Percentiles rank a stretch among this genome's conserved stretches.
Conservation (phyloP, 2,113 vertebrate species). For the Myotis lucifugus region DNA sequence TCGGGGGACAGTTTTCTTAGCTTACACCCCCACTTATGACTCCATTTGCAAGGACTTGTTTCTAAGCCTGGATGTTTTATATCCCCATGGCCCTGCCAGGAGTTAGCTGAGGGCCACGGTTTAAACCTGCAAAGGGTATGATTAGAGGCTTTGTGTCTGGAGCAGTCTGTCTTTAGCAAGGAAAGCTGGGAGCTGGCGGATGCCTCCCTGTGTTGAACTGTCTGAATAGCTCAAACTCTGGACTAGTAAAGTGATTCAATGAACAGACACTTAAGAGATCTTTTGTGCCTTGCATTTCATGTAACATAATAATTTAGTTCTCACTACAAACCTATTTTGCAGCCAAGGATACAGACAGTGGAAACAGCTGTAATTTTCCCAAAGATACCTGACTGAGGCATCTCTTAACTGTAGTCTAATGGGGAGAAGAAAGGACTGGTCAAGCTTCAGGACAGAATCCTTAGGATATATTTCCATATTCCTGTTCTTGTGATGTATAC, state of each 20-base stretch:
- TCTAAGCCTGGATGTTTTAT: neutral
- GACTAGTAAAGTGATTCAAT: neutral
- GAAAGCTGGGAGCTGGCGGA: neutral
- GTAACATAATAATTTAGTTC: neutral
- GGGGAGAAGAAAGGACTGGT: neutral
- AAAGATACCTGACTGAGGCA: neutral
- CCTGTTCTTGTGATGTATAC: neutral
- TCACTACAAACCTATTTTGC: neutral
- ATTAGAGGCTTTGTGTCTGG: neutral
- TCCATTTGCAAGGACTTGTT: neutral
- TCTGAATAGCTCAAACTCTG: neutral
- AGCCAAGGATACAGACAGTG: neutral
- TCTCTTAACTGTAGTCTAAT: neutral
- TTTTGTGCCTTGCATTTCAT: neutral
- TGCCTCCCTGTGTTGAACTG: neutral
- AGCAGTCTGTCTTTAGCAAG: neutral
- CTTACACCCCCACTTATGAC: neutral
- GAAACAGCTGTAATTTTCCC: conserved; percentile 18
- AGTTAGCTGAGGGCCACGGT: neutral
- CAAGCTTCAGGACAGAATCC: neutral
- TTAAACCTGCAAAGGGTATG: neutral
- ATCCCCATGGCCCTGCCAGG: neutral
- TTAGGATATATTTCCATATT: neutral
- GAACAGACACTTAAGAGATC: neutral
- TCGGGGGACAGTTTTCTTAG: neutral